A percentile compares a stretch with the other conserved stretches of the same genome.
Evolutionary conservation across 1,140 invertebrate genomes (phyloP).

Genomic region (Temnothorax curvispinosus): DNA sequence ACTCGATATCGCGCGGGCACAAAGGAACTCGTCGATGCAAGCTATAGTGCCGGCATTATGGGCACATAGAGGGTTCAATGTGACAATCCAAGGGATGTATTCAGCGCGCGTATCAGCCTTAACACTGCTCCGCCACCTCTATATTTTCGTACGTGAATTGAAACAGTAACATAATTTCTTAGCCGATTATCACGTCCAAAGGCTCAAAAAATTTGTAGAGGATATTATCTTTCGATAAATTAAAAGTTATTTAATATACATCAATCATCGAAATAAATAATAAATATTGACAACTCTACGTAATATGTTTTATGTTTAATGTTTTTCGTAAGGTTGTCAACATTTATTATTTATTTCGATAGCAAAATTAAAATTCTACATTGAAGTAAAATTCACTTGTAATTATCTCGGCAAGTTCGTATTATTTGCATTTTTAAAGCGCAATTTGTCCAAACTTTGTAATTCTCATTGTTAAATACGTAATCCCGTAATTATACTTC

Average conservation of each 20-base stretch:
- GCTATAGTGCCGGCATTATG: constrained; percentile 49
- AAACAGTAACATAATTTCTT: constrained; percentile 26
- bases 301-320: too few relatives aligned
- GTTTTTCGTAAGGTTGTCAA: not conserved
- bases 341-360: constrained; percentile 12
- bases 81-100: constrained; percentile 56
- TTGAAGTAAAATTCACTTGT: not conserved
- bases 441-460: not conserved
- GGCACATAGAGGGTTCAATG: constrained; percentile 47
- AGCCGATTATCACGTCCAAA: constrained; percentile 14
- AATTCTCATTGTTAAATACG: not conserved
- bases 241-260: not conserved
- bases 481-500: not conserved
- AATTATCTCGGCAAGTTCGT: not conserved
- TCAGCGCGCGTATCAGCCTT: constrained; percentile 50
- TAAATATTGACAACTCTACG: too few relatives aligned
- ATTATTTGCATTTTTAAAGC: not conserved
- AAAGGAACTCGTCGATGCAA: constrained; percentile 46
- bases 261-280: too few relatives aligned
- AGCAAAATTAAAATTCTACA: not conserved
- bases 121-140: constrained; percentile 9
- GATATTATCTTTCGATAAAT: not conserved
- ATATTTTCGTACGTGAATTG: constrained; percentile 41
- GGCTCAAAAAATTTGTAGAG: not conserved
- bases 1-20: constrained; percentile 41